These are phyloP conservation scores for Eilema griseolum DNA, from an alignment of 2,888 invertebrate species.

Conservation along the genomic window DNA sequence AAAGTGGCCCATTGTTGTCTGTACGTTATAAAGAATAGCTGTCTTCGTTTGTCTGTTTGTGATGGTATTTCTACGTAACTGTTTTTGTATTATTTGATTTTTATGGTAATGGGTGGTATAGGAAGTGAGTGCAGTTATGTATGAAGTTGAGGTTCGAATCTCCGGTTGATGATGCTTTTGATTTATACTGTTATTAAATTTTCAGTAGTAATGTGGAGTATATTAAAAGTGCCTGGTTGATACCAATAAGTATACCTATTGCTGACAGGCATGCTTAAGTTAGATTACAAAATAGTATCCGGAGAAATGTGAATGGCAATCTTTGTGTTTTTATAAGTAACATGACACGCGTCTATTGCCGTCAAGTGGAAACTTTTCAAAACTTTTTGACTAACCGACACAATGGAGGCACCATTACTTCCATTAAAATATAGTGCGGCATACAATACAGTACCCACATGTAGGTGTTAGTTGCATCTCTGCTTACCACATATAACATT, in stretches of 20 bases:
- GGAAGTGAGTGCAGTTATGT: not conserved
- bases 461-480: not conserved
- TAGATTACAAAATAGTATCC: too few species aligned
- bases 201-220: too few species aligned
- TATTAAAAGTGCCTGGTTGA: not conserved
- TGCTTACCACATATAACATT: not conserved
- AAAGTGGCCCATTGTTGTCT: slow-evolving; percentile 48
- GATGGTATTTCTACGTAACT: slow-evolving; percentile 28
- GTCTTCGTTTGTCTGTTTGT: slow-evolving; percentile 44
- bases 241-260: not conserved
- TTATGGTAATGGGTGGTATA: slow-evolving; percentile 1
- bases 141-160: not conserved
- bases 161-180: not conserved
- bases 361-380: too few species aligned
- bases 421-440: too few species aligned
- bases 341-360: too few species aligned
- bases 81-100: slow-evolving; percentile 10
- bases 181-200: too few species aligned
- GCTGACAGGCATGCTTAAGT: not conserved
- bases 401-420: too few species aligned
- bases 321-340: too few species aligned
- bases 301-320: not conserved
- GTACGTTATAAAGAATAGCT: slow-evolving; percentile 46
- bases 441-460: too few species aligned
- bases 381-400: too few species aligned